Base-by-base conservation (phyloP, 2,888 invertebrate genomes). In the Orthonychiurus folsomi region DNA sequence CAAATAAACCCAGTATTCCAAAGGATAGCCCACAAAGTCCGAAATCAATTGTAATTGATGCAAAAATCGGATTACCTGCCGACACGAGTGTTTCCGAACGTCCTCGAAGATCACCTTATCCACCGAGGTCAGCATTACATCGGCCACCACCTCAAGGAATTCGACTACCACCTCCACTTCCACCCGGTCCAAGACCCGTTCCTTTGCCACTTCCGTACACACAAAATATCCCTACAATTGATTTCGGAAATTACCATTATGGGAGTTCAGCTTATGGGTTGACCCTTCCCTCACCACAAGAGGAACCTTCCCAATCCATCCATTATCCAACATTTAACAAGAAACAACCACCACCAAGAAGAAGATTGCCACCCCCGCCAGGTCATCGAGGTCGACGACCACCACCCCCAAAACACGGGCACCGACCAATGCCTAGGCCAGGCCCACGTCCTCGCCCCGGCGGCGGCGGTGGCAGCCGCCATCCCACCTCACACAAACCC, bases 171-270 rank as follows among this genome's bases (percentile, higher is more conserved):
- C 24, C 59, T 2, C 25, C 27, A 12, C 61, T 53, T 56, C 59
- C 64, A 9, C 61, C 58, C n/a, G 61, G 53, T 2, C 63, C 63
- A 3, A 58, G 58, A 15, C 61, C 64, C 18, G 61, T 58, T 24
- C 61, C 64, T 12, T 26, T 60, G 25, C 64, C 59, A 18, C 27
- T 26, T 23, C 54, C 55, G 12, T 58, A 59, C 27, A 53, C 52
- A 20, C 52, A 52, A 52, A 37, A 37, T 50, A 27, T 53, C 15
- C 18, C 56, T 18, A 26, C 27, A 59, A 21, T 21, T 50, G 25
- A 15, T 20, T 25, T 21, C 21, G 59, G 56, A 1, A 28, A 21
- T 20, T 18, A 3, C 25, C 18, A 23, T 3, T 2, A 2, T 47
- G 57, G 57, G 5, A n/a, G 18, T 12, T 20, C 37, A 5, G n/a